phyloP scores from a whole-genome alignment of 1,140 invertebrate species.

The Brachionus rubens region DNA sequence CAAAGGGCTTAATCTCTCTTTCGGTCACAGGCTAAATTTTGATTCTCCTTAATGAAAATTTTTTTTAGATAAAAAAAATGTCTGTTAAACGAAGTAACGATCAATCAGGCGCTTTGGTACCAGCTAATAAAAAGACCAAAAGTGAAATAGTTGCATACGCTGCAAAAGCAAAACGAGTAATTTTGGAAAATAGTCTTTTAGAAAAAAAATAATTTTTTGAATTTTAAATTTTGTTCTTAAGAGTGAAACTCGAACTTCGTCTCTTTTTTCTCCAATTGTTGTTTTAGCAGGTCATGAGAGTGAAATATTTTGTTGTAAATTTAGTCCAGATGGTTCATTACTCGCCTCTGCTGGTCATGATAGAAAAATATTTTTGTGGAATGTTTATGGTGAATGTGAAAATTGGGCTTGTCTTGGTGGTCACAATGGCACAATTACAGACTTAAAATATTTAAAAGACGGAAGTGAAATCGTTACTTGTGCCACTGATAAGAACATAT shows the following conservation, averaged over 20 bases:
- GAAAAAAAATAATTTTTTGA: neutral
- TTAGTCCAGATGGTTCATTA: conserved; percentile 91
- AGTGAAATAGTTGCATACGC: conserved; percentile 44
- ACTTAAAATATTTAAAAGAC: conserved; percentile 72
- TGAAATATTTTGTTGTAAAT: conserved; percentile 87
- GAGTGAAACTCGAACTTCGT: conserved; percentile 21
- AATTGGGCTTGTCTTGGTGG: conserved; percentile 84
- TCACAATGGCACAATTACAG: conserved; percentile 92
- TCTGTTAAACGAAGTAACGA: conserved; percentile 31
- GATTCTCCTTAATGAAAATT: conserved; percentile 16
- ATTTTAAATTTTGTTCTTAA: neutral
- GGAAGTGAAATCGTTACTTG: conserved; percentile 60
- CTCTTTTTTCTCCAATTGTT: conserved; percentile 87
- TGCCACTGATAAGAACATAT: conserved; percentile 81
- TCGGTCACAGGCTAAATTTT: too few species aligned
- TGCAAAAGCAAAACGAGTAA: conserved; percentile 26
- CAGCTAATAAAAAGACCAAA: conserved; percentile 38
- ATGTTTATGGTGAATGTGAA: conserved; percentile 94
- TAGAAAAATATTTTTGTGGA: conserved; percentile 92
- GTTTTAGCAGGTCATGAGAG: conserved; percentile 91
- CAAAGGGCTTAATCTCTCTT: conserved; percentile 5
- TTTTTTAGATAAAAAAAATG: conserved; percentile 4
- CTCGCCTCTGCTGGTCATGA: conserved; percentile 94
- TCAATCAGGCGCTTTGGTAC: neutral
- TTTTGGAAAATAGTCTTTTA: neutral